Evolutionary conservation across 2,113 vertebrate genomes (phyloP).

Genomic region (Phalacrocorax carbo): DNA sequence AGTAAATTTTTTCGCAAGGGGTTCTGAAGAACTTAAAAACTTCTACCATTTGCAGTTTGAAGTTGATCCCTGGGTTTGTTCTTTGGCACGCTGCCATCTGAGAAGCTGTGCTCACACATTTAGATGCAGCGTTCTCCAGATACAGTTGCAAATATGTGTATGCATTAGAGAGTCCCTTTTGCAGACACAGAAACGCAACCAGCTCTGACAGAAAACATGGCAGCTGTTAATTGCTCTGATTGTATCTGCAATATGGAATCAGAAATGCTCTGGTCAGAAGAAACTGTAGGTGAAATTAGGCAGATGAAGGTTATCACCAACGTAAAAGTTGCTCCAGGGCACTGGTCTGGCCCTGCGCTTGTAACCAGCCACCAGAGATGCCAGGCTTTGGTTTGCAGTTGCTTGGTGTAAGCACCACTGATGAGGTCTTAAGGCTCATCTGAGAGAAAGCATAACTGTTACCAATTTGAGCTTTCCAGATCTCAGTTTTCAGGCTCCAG

Average conservation of each 20-base stretch:
- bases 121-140: not conserved
- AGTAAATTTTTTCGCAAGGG: not conserved
- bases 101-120: not conserved
- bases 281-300: not conserved
- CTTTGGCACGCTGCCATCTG: not conserved
- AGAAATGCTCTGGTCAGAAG: not conserved
- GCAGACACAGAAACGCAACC: not conserved
- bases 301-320: not conserved
- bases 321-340: accelerated
- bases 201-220: not conserved
- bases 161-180: not conserved
- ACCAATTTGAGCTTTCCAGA: not conserved
- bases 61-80: not conserved
- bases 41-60: not conserved
- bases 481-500: not conserved
- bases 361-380: not conserved
- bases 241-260: not conserved
- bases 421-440: not conserved
- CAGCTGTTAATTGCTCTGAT: not conserved
- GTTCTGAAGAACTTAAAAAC: not conserved
- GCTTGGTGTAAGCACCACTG: not conserved
- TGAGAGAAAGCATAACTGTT: not conserved
- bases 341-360: not conserved
- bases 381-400: not conserved
- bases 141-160: not conserved